These are phyloP conservation scores for Oceanites oceanicus DNA, from an alignment of 2,113 vertebrate genomes.

Conservation along the genomic window DNA sequence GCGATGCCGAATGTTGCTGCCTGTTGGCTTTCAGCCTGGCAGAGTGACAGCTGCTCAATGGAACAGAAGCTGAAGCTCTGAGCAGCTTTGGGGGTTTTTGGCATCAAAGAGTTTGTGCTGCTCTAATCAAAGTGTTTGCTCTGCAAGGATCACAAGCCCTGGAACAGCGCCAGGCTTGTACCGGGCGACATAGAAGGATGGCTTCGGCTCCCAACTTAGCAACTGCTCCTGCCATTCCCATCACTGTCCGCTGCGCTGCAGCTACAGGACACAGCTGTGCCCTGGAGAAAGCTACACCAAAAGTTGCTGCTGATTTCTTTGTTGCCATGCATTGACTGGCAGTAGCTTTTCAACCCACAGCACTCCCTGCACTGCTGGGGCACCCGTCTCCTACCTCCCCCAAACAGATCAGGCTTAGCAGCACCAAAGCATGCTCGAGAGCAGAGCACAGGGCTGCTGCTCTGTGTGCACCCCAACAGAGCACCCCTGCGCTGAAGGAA, in stretches of 20 bases:
- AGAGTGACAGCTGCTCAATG: constrained; percentile 49
- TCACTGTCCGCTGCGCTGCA: rapidly evolving
- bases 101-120: constrained; percentile 12
- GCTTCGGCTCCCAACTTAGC: not conserved
- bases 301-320: not conserved
- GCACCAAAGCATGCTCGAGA: not conserved
- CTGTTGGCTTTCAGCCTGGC: not conserved
- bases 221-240: not conserved
- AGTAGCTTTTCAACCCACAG: not conserved
- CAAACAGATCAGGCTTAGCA: not conserved
- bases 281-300: not conserved
- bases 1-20: not conserved
- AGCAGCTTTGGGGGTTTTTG: not conserved
- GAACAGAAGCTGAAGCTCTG: not conserved
- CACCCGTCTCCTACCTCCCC: not conserved
- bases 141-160: constrained; percentile 14
- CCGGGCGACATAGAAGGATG: not conserved
- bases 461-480: not conserved
- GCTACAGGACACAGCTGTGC: not conserved
- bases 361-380: not conserved
- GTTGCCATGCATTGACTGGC: not conserved
- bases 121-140: constrained; percentile 46
- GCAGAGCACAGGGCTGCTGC: not conserved
- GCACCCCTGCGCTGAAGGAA: not conserved
- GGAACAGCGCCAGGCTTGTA: not conserved